Evolutionary conservation across 37 sponge, comb jelly and placozoan genomes (phyloP).

Genomic region (Aphrocallistes beatrix): DNA sequence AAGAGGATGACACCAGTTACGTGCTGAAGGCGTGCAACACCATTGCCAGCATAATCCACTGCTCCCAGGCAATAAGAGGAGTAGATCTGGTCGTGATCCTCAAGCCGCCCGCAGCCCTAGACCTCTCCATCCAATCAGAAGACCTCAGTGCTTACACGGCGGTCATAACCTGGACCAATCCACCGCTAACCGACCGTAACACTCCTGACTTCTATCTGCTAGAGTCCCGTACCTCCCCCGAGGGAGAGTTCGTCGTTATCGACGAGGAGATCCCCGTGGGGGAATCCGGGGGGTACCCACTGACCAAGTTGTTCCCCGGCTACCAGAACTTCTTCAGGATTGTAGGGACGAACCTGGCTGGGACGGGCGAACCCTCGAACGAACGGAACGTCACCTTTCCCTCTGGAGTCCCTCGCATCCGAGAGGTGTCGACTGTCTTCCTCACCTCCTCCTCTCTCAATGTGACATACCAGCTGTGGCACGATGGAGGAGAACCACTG

Average conservation of each 20-base stretch:
- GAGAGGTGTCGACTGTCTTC: not conserved
- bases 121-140: not conserved
- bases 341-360: not conserved
- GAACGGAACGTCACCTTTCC: not conserved
- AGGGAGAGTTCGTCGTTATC: not conserved
- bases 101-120: not conserved
- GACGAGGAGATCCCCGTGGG: not conserved
- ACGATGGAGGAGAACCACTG: not conserved
- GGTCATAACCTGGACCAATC: not conserved
- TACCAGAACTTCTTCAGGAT: constrained; percentile 8
- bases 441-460: not conserved
- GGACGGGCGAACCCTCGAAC: not conserved
- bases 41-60: not conserved
- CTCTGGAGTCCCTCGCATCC: not conserved
- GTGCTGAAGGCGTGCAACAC: not conserved
- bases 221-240: not conserved
- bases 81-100: not conserved
- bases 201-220: not conserved
- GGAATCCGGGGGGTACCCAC: not conserved
- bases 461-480: not conserved
- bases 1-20: not conserved
- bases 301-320: not conserved
- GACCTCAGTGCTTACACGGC: not conserved
- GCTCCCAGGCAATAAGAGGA: not conserved
- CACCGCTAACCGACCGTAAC: not conserved